Evolutionary conservation across 1,140 invertebrate species (phyloP), one percentile per base, ranked within the genome.

Genomic region (Ceratina calcarata): DNA sequence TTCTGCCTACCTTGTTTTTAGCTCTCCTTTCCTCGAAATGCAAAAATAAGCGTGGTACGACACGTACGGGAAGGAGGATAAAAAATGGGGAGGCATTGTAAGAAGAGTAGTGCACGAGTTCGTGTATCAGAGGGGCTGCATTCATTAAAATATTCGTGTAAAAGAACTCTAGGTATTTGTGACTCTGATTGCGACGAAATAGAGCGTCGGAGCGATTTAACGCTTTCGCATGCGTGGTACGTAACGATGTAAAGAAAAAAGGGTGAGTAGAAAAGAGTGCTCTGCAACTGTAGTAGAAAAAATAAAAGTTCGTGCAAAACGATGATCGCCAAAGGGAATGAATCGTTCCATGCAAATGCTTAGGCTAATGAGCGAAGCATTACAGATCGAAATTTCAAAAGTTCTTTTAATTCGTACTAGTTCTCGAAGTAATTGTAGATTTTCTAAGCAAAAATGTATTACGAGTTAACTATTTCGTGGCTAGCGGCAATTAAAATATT

Each of bases 131-230:
- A 57, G 61, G 22, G 74, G 51, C 51, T 51, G 71, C 62, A 20
- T 79, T 79, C 78, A 37, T 79, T 79, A 79, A 79, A 74, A 67
- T 61, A 66, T 67, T 58, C 71, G 53, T 18, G 62, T 51, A 58
- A 74, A 76, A 53, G 62, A 55, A 68, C 72, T 22, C 53, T 51
- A 22, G 45, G 66, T 66, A 61, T 75, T 75, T 57, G 66, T 32
- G 49, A 18, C 57, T 55, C 55, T 61, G 75, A 64, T 68, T 45
- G 72, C 72, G 55, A 68, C 27, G 62, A 75, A 55, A 68, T 37
- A 67, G 49, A 62, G 75, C 78, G 45, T 2, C 3, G 45, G 18
- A 37, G 53, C 58, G 57, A 80, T 80, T 76, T 80, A 69, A 69
- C 57, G 24, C 57, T 53, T 77, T 22, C 13, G 45, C 75, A 66